A percentile compares a stretch with the other conserved stretches of the same genome.
phyloP scores from a whole-genome alignment of 30 jellyfish, hydroid and myxozoan species.

The Chrysaora quinquecirrha region DNA sequence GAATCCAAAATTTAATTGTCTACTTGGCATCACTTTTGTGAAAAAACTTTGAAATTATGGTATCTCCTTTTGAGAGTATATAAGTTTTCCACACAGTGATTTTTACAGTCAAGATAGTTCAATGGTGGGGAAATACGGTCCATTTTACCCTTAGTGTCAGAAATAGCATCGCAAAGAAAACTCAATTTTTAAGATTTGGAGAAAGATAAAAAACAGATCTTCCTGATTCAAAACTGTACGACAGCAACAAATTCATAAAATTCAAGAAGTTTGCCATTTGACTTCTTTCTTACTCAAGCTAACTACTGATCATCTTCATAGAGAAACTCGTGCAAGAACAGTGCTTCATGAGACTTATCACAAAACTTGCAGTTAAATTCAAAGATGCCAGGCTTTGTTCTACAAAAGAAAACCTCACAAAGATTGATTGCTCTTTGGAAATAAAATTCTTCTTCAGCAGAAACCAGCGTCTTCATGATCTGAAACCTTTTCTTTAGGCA shows the following conservation, averaged over 20 bases:
- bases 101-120: slow-evolving; percentile 5
- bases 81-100: neutral
- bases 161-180: slow-evolving; percentile 1
- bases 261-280: slow-evolving; percentile 12
- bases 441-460: slow-evolving; percentile 42
- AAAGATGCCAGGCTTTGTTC: slow-evolving; percentile 37
- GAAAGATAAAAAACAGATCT: slow-evolving; percentile 12
- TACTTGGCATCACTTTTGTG: slow-evolving; percentile 14
- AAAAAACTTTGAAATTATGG: neutral
- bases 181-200: slow-evolving; percentile 1
- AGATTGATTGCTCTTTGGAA: slow-evolving; percentile 13
- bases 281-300: slow-evolving; percentile 10
- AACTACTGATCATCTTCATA: slow-evolving; percentile 8
- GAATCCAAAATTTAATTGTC: slow-evolving; percentile 14
- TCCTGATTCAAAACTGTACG: neutral
- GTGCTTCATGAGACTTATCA: slow-evolving; percentile 21
- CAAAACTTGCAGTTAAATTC: slow-evolving; percentile 35
- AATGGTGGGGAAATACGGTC: slow-evolving; percentile 4
- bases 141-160: slow-evolving; percentile 10
- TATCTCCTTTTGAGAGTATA: neutral
- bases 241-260: neutral
- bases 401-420: slow-evolving; percentile 36
- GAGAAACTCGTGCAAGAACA: slow-evolving; percentile 27
- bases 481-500: neutral
- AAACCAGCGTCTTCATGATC: slow-evolving; percentile 25